Base-by-base conservation (phyloP, 53 echinoderm and acorn worm species). In the Apostichopus leukothele region DNA sequence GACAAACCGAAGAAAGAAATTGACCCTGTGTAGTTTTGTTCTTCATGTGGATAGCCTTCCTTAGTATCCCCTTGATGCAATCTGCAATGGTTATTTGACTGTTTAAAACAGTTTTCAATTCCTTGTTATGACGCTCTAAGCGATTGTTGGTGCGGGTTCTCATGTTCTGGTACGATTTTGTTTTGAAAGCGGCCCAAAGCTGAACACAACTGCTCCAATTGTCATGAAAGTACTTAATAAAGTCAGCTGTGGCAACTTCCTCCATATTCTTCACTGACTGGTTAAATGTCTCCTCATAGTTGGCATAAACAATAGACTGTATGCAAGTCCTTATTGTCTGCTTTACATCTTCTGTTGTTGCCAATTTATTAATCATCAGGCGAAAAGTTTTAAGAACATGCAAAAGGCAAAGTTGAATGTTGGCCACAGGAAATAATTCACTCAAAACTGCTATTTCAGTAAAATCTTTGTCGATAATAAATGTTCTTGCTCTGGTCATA, bases 371-470 rank as follows among this genome's bases (percentile, higher is more conserved):
- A 16, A 74, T 86, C 53, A 52, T 0, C 5, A 73, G 86, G 1
- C 20, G 73, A 54, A 86, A 86, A 50, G 86, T 86, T 74, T 74
- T 86, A 21, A 74, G 14, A 10, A 86, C 86, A 74, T 86, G 74
- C 0, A 84, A 86, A 12, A 51, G 63, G 51, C 86, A 50, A 50
- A 86, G 39, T 7, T 51, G 73, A 11, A 86, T 54, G 18, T 50
- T 39, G 52, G 74, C 63, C 4, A 50, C 13, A 51, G 86, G 71
- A 66, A 50, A 86, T 12, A 68, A 74, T 74, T 51, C 14, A 9
- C 53, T 50, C 16, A 86, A 51, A 7, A 86, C 16, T 10, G 86
- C 14, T 51, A 52, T 86, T 50, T 86, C 23, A 10, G 86, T 71
- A 16, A 86, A 86, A 50, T 86, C 53, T 50, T 74, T 71, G n/a